Evolutionary conservation across 35 echinoderm and acorn worm species (phyloP), one percentile per base, ranked within the genome.

Genomic region (Apostichopus japonicus): DNA sequence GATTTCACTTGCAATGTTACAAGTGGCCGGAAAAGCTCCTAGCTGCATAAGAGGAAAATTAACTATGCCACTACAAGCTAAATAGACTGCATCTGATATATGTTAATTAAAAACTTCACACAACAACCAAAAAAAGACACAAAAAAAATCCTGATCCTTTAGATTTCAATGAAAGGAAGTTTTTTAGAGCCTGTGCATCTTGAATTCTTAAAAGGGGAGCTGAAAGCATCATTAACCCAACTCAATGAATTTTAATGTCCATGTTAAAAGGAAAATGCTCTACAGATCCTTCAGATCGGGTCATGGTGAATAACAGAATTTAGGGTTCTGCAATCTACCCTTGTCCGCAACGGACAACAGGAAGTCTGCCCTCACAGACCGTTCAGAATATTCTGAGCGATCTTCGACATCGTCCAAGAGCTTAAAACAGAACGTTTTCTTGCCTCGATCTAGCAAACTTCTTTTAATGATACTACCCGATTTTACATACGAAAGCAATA

Each of bases 191-290:
- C 71, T 75, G 6, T n/a, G 17, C 15, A 19, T 75, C 71, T 75
- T 75, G 71, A 75, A 23, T 21, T 75, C 21, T 75, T n/a, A 75
- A 61, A 75, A 75, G 71, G 33, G 33, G 21, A 75, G 71, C 71
- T 75, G 71, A 75, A 75, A 19, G 71, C 71, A 75, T 75, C 71
- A 75, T 75, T 75, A 75, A 23, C 71, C 71, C n/a, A 75, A 7
- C 71, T 75, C 21, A 23, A 23, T 75, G 71, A 75, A 75, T 75
- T 75, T 75, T 75, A 75, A 75, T 75, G 71, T 7, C n/a, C 6
- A 19, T 4, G 71, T 75, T 75, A 75, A 75, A 75, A 75, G 71
- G 71, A 75, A 75, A 75, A 19, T 19, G 15, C 71, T 75, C 71
- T n/a, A 75, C 71, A 6, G 6, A 23, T 23, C 71, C 71, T 75